Evolutionary conservation across 2,797 vertebrate species (phyloP), one percentile per base, ranked within the genome.

Genomic region (Enteromius unitaeniatus): DNA sequence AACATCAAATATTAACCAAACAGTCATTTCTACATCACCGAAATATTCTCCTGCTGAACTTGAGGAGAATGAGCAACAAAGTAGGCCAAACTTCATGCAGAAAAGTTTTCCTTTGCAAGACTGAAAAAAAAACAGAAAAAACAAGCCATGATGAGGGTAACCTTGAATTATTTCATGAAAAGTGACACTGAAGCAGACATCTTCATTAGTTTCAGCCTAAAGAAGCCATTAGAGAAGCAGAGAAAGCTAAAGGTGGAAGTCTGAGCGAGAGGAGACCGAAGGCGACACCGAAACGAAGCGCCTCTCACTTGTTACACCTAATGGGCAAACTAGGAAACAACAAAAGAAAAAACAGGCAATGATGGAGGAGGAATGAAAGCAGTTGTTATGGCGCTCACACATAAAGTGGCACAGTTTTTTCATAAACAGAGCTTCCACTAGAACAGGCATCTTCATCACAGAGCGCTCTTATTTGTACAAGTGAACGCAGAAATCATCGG

Each of bases 81-180:
- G 15, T 28, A 8, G 78, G 47, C n/a, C 49, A 55, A 34, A 69
- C 67, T 42, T 26, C 8, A 40, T 15, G n/a, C 5, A 15, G 1
- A 40, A 55, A 53, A 42, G 7, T 65, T 42, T 65, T 3, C 42
- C n/a, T 23, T 21, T 15, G 45, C 34, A 26, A 64, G 58, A 10
- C 45, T 10, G 7, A 42, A 23, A 65, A 10, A 23, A 53, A 34
- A 51, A 40, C 1, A 31, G 53, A 3, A 11, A 17, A 74, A 78
- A 62, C 74, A 87, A 77, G 58, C 55, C 51, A 8, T 8, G 34
- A 78, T 34, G 15, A 70, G 37, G 80, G 11, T 37, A 64, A 79
- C 78, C 78, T 75, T 84, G 82, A 84, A 80, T 45, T 75, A 62
- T 31, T 67, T 79, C 26, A 81, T 69, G 28, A 19, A 67, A 84